These are phyloP conservation scores for Idaea dimidiata DNA, from an alignment of 2,888 invertebrate species.

Conservation along the genomic window DNA sequence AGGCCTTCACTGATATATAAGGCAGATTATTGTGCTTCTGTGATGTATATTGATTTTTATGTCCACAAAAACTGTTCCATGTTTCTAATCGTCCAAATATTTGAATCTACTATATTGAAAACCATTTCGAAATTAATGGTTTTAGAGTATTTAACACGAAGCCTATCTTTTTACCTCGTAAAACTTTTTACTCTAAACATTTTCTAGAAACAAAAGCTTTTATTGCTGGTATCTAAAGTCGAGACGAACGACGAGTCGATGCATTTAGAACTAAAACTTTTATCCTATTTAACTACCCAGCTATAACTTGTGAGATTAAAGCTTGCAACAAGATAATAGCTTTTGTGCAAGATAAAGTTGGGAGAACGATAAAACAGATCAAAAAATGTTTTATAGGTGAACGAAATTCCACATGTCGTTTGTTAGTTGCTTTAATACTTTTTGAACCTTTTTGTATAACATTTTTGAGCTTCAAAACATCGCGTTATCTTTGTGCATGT, in stretches of 20 bases:
- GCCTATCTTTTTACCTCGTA: neutral
- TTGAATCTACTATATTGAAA: too few species aligned
- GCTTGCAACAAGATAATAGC: slow-evolving; percentile 18
- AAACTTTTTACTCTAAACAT: slow-evolving; percentile 2
- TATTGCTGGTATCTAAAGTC: slow-evolving; percentile 18
- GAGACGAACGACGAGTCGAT: slow-evolving; percentile 9
- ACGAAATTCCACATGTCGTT: neutral
- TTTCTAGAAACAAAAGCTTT: slow-evolving; percentile 24
- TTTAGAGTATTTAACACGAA: neutral
- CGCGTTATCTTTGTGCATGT: slow-evolving; percentile 66
- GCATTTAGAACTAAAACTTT: slow-evolving; percentile 22
- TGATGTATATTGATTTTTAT: too few species aligned
- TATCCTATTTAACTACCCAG: slow-evolving; percentile 8
- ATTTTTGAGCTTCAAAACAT: slow-evolving; percentile 36
- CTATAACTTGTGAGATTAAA: slow-evolving; percentile 27
- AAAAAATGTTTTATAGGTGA: neutral
- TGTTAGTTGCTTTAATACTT: neutral
- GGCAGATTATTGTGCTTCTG: too few species aligned
- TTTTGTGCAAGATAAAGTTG: slow-evolving; percentile 26
- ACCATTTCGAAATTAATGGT: neutral
- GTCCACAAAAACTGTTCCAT: too few species aligned
- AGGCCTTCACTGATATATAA: too few species aligned
- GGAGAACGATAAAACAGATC: slow-evolving; percentile 6
- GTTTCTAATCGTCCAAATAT: too few species aligned
- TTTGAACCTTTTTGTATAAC: neutral